These are phyloP conservation scores for Buceros bicornis DNA, from an alignment of 2,797 vertebrate genomes.

Conservation along the genomic window DNA sequence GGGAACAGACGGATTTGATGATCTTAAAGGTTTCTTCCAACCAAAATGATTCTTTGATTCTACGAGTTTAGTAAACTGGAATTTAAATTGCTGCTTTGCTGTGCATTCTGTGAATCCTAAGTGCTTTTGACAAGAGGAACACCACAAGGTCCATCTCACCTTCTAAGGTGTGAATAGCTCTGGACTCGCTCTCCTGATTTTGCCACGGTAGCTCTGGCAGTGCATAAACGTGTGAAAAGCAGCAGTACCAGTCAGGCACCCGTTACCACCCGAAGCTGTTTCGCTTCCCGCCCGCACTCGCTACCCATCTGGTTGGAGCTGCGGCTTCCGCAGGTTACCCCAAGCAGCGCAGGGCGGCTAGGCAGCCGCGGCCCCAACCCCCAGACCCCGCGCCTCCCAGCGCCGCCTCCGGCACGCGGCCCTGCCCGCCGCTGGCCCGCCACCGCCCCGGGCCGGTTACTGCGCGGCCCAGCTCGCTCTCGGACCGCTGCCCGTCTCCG, in stretches of 20 bases:
- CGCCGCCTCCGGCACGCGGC: too few species aligned
- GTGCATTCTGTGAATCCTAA: rapidly evolving
- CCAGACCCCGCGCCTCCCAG: neutral
- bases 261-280: rapidly evolving
- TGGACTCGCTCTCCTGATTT: rapidly evolving
- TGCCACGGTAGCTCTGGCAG: too few species aligned
- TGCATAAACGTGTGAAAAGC: rapidly evolving
- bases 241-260: rapidly evolving
- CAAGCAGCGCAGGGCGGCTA: too few species aligned
- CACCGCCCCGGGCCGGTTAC: neutral
- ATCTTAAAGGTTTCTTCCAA: too few species aligned
- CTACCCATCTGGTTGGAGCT: rapidly evolving
- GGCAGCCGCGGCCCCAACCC: too few species aligned
- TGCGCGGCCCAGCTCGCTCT: too few species aligned
- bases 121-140: neutral
- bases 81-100: neutral
- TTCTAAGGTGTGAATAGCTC: rapidly evolving
- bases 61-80: too few species aligned
- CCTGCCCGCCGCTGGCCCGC: neutral
- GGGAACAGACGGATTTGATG: too few species aligned
- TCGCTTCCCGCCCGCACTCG: rapidly evolving
- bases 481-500: neutral
- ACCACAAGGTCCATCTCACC: neutral
- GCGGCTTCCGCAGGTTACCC: rapidly evolving
- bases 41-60: too few species aligned